phyloP scores from a whole-genome alignment of 2,797 vertebrate species.

The Enteromius radiatus region DNA sequence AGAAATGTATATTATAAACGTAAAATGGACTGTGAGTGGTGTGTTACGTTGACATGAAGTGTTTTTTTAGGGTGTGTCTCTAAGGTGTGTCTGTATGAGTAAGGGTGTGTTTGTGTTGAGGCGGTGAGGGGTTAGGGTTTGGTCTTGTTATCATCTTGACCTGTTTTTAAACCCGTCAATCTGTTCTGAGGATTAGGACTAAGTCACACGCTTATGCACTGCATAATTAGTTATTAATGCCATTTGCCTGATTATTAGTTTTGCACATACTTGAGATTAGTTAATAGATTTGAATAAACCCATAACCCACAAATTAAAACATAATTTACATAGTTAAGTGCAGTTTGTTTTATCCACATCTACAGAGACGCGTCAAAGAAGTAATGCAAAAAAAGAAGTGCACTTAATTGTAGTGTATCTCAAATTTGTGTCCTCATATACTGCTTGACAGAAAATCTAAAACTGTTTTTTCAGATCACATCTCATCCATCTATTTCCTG shows the following conservation, averaged over 20 bases:
- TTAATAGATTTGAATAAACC: neutral
- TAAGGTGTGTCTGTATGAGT: neutral
- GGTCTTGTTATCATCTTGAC: constrained; percentile 12
- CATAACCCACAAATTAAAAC: neutral
- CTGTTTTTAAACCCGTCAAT: neutral
- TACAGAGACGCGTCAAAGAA: neutral
- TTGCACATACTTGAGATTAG: neutral
- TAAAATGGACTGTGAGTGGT: neutral
- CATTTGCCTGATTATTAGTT: constrained; percentile 5
- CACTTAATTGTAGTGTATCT: neutral
- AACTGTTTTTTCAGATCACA: neutral
- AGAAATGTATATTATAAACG: neutral
- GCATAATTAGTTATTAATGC: neutral
- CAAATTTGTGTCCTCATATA: neutral
- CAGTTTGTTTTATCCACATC: neutral
- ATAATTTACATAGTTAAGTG: neutral
- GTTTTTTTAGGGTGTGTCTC: neutral
- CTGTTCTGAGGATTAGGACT: constrained; percentile 17
- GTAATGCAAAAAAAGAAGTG: neutral
- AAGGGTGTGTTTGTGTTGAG: neutral
- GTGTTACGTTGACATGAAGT: neutral
- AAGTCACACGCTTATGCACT: neutral
- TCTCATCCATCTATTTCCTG: neutral
- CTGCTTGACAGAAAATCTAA: neutral
- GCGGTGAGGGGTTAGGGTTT: neutral